Base-by-base conservation (phyloP, 1,140 invertebrate species). In the Macrotrachela quadricornifera region DNA sequence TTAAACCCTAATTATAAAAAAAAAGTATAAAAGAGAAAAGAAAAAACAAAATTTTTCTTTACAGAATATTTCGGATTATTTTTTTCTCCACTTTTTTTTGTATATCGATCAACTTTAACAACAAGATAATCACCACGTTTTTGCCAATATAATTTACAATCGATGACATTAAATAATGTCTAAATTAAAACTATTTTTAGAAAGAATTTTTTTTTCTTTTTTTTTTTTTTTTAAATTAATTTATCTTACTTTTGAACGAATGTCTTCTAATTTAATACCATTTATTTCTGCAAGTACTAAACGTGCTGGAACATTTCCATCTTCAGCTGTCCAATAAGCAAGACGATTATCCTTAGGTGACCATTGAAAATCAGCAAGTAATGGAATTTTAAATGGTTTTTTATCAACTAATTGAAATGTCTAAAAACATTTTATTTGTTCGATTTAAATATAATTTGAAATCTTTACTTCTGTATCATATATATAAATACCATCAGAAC, bases 71-170 rank as follows among this genome's bases (percentile, higher is more conserved):
- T 30, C 8, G 70, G 59, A 60, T n/a, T 47, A 51, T 79, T 77
- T 58, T 87, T 64, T 42, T 71, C 68, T 72, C 85, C 73, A 80
- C 88, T 71, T 8, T 30, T 75, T 73, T 95, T 96, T 6, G 82
- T 80, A 67, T 94, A 97, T 13, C 92, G 78, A 69, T 96, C 90
- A 0, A 96, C 91, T 75, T 96, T 95, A 0, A 96, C 90, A 64
- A 91, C 95, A 14, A 96, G 73, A 67, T 90, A 94, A 64, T 95
- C 87, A 10, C 92, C 94, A 52, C 80, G 85, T 67, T 94, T 95
- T 71, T 97, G 92, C 94, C 94, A 99, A 66, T 90, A 87, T 64
- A 99, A 87, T 63, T 91, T 91, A 71, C 90, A 95, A 60, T 95
- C 88, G 11, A 88, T 85, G 0, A 97, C 92, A 60, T 85, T 94